Conservation (phyloP, 2,797 vertebrate genomes). For the Pseudotriccus pelzelni region DNA sequence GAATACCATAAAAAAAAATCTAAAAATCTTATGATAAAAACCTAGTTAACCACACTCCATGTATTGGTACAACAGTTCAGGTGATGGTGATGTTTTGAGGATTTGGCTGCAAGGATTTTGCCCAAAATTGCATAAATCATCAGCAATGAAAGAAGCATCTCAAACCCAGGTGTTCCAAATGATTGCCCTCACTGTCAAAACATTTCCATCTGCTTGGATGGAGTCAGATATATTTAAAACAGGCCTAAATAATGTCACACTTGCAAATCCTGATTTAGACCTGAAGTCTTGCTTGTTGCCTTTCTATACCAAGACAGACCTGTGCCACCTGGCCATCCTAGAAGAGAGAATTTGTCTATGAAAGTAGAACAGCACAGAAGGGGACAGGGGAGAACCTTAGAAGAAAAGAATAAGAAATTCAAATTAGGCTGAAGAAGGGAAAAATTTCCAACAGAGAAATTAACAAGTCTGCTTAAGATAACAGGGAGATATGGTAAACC, state of each 20-base stretch:
- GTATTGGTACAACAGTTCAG: neutral
- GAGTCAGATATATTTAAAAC: neutral
- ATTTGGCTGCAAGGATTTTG: neutral
- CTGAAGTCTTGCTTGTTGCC: neutral
- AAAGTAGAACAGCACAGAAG: neutral
- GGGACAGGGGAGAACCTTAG: neutral
- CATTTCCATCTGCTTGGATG: neutral
- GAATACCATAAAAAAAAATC: neutral
- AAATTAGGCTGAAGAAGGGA: neutral
- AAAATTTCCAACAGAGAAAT: neutral
- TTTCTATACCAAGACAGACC: neutral
- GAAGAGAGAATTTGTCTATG: neutral
- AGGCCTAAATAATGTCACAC: neutral
- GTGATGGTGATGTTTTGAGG: neutral
- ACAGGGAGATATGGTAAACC: neutral
- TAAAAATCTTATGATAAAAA: neutral
- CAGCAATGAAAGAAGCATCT: neutral
- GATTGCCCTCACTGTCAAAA: neutral
- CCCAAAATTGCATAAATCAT: neutral
- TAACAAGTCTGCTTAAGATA: neutral
- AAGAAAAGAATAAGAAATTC: constrained; percentile 8
- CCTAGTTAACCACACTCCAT: accelerated
- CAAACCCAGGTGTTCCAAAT: neutral
- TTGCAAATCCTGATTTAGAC: neutral
- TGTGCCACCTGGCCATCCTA: neutral